phyloP scores from a whole-genome alignment of 2,113 vertebrate genomes.

The Balaeniceps rex region DNA sequence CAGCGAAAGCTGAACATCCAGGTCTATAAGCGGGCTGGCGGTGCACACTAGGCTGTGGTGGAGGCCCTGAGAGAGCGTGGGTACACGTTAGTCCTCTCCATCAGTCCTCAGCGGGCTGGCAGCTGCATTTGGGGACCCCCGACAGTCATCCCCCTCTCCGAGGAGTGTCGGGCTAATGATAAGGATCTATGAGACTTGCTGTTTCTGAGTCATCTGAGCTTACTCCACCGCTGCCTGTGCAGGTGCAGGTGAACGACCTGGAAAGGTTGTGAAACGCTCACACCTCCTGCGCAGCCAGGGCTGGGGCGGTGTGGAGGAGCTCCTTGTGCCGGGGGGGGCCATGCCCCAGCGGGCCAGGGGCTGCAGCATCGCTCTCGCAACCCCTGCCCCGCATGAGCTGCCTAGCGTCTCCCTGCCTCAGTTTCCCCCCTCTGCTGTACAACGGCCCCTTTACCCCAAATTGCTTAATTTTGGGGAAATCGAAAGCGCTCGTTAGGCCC shows the following conservation, averaged over 20 bases:
- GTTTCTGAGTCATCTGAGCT: background rate
- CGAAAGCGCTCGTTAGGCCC: background rate
- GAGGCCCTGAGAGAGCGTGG: background rate
- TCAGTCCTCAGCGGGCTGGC: background rate
- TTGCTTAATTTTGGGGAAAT: background rate
- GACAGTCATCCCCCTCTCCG: accelerated
- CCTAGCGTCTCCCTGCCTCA: background rate
- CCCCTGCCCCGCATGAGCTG: accelerated
- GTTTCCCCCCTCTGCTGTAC: background rate
- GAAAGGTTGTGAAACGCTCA: background rate
- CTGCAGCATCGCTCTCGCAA: background rate
- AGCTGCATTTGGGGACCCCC: background rate
- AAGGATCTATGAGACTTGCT: background rate
- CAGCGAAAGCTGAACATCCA: background rate
- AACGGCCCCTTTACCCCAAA: background rate
- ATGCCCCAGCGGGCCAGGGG: accelerated
- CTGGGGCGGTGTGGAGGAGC: background rate
- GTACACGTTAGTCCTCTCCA: background rate
- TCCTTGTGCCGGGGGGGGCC: accelerated
- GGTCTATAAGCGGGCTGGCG: accelerated
- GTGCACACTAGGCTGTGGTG: background rate
- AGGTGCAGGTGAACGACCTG: background rate
- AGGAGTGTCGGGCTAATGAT: background rate
- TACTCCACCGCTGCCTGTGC: background rate
- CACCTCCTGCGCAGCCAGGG: background rate